Conservation (phyloP, 2,888 invertebrate species). For the Hypsopygia costalis region DNA sequence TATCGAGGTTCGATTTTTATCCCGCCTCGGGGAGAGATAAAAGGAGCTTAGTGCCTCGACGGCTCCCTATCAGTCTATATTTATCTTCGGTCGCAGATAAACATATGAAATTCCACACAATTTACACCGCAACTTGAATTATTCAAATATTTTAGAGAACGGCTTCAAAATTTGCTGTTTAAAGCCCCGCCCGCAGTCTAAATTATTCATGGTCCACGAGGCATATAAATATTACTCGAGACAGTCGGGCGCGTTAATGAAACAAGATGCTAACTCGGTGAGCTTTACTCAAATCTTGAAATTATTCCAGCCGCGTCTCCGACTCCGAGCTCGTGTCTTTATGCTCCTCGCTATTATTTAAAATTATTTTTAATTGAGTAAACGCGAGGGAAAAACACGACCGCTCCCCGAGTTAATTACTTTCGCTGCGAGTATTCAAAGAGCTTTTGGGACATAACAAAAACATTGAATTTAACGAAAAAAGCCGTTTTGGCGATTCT, state of each 20-base stretch:
- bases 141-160: slow-evolving; percentile 41
- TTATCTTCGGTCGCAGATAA: slow-evolving; percentile 9
- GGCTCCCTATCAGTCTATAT: slow-evolving; percentile 28
- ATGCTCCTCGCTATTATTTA: slow-evolving; percentile 62
- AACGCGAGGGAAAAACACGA: slow-evolving; percentile 62
- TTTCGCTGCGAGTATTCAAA: slow-evolving; percentile 45
- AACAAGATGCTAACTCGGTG: slow-evolving; percentile 68
- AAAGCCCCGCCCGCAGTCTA: slow-evolving; percentile 39
- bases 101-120: slow-evolving; percentile 16
- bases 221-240: slow-evolving; percentile 64
- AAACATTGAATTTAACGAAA: slow-evolving; percentile 50
- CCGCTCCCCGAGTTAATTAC: slow-evolving; percentile 61
- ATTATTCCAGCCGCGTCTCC: slow-evolving; percentile 57
- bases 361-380: slow-evolving; percentile 76
- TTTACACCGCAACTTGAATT: slow-evolving; percentile 42
- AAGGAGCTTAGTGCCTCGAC: slow-evolving; percentile 39
- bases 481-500: slow-evolving; percentile 43
- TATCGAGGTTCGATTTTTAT: slow-evolving; percentile 59
- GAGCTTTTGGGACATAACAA: slow-evolving; percentile 50
- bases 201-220: slow-evolving; percentile 64
- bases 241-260: slow-evolving; percentile 56
- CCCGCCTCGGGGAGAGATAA: slow-evolving; percentile 54
- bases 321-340: slow-evolving; percentile 43
- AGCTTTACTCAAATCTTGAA: slow-evolving; percentile 48
- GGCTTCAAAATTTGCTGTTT: slow-evolving; percentile 46